Evolutionary conservation across 2,888 invertebrate genomes (phyloP).

Genomic region (Tupiocoris notatus): DNA sequence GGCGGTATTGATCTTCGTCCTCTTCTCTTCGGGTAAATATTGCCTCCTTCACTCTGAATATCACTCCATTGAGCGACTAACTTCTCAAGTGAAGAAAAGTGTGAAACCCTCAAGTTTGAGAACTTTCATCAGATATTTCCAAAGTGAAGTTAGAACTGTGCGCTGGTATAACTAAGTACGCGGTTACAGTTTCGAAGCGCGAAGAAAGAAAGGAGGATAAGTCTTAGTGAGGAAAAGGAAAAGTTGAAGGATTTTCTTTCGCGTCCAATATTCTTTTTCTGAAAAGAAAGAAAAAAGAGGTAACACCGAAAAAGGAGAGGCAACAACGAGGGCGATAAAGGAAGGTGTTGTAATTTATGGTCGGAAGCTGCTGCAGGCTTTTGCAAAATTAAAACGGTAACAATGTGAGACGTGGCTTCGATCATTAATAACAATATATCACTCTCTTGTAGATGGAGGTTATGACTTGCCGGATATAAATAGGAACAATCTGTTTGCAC

Average conservation of each 20-base stretch:
- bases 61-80: not conserved
- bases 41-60: too few relatives aligned
- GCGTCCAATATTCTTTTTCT: constrained; percentile 11
- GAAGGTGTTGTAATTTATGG: constrained; percentile 41
- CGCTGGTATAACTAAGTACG: not conserved
- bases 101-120: not conserved
- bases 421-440: constrained; percentile 41
- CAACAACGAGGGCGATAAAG: constrained; percentile 3
- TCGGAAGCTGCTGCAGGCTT: constrained; percentile 10
- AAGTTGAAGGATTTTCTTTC: constrained; percentile 26
- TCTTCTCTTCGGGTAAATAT: too few relatives aligned
- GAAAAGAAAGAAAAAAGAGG: not conserved
- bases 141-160: not conserved
- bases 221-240: not conserved
- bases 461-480: constrained; percentile 36
- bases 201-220: not conserved
- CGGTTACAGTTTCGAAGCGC: not conserved
- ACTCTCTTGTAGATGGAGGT: constrained; percentile 9
- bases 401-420: constrained; percentile 39
- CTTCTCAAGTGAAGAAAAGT: not conserved
- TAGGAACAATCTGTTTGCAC: constrained; percentile 32
- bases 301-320: not conserved
- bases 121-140: not conserved
- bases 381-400: constrained; percentile 41
- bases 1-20: too few relatives aligned